Base-by-base conservation (phyloP, 2,113 vertebrate genomes). In the Gorsachius goisagi region DNA sequence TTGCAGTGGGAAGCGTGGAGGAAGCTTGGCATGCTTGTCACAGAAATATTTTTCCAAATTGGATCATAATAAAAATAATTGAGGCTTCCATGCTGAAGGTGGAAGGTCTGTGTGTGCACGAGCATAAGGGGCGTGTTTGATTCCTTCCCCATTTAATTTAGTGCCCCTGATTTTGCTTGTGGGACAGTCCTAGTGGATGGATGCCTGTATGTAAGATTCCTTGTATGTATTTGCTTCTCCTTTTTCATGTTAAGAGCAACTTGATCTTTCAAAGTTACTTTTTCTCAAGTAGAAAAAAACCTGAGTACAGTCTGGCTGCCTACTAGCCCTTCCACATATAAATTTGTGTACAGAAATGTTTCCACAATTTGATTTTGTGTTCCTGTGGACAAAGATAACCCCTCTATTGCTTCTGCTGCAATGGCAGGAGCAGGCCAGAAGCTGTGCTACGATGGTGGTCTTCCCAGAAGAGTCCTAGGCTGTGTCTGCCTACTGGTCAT, bases 381-480 rank as follows among this genome's bases (percentile, higher is more conserved):
- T 80, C 33, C 50, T 56, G 6, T 90, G 59, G 53, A 68, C 39
- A 64, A 72, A 26, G 32, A 16, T 79, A 45, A 37, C 12, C 4
- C 6, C 47, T 53, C 19, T 76, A 0, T 66, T 2, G 1, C 15
- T 11, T 11, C 1, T 0, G 17, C 15, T 79, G 53, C 0, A 1
- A 16, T 74, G 75, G 50, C 71, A 64, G 37, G 23, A 26, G 12
- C 33, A 32, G 45, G 20, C 26, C 44, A 76, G 67, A 37, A 73
- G 33, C 37, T 66, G 66, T 50, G 12, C 15, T 68, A 12, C 37
- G 39, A 1, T 2, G 2, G 11, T 66, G 55, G 18, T 56, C 32
- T 30, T 77, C 18, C 28, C 16, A 14, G 50, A 62, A 23, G 35
- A 62, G 27, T 58, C 32, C 26, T 45, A 55, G 19, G 6, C 52